Conservation (phyloP, 2,797 vertebrate genomes). For the Onychomys arenicola region DNA sequence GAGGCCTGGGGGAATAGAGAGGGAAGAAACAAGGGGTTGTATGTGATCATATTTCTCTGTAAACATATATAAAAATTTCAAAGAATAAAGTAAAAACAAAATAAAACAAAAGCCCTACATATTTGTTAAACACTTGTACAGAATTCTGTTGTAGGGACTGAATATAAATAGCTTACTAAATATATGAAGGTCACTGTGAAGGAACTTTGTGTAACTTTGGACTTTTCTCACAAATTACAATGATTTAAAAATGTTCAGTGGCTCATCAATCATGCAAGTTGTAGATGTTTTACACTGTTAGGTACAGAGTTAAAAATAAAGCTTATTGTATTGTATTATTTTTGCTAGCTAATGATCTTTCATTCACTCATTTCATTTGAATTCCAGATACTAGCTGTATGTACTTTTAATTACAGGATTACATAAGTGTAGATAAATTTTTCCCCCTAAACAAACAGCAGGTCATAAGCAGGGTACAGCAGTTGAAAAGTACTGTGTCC, state of each 20-base stretch:
- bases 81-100: neutral
- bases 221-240: conserved; percentile 31
- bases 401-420: neutral
- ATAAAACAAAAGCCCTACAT: neutral
- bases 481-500: neutral
- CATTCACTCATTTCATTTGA: conserved; percentile 32
- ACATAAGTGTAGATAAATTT: neutral
- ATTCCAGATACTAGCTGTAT: neutral
- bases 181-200: neutral
- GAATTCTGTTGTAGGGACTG: neutral
- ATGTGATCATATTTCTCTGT: neutral
- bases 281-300: neutral
- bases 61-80: neutral
- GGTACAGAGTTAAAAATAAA: conserved; percentile 3
- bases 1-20: neutral
- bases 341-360: conserved; percentile 29
- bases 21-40: neutral
- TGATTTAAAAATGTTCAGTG: conserved; percentile 17
- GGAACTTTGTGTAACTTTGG: conserved; percentile 39
- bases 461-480: neutral
- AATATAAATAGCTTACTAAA: conserved; percentile 31
- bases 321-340: conserved; percentile 22
- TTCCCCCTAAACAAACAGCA: neutral
- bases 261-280: conserved; percentile 22
- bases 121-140: conserved; percentile 15